phyloP scores from a whole-genome alignment of 2,113 vertebrate genomes.

The Equus przewalskii region DNA sequence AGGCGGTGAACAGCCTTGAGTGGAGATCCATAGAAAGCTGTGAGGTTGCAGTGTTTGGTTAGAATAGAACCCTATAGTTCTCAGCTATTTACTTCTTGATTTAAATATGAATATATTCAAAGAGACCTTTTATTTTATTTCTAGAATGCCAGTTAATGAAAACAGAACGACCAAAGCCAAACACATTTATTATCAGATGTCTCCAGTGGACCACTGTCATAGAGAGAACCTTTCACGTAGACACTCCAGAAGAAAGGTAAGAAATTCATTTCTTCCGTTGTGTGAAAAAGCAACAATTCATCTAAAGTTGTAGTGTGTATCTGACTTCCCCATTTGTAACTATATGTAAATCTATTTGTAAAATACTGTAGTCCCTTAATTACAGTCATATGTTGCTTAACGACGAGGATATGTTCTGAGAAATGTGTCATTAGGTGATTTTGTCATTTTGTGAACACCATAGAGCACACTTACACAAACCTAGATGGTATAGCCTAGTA shows the following conservation, averaged over 20 bases:
- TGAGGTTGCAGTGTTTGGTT: neutral
- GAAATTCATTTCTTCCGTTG: slow-evolving; percentile 56
- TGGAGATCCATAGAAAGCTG: neutral
- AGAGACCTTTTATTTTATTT: slow-evolving; percentile 80
- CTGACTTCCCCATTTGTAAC: slow-evolving; percentile 3
- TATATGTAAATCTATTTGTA: neutral
- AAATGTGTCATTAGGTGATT: too few relatives aligned
- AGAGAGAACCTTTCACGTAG: slow-evolving; percentile 98
- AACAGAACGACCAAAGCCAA: slow-evolving; percentile 98
- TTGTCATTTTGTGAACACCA: too few relatives aligned
- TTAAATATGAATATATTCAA: slow-evolving; percentile 59
- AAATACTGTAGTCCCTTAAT: neutral
- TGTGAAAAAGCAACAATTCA: neutral
- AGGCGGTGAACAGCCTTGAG: neutral
- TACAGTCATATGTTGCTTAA: neutral
- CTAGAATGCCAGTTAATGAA: slow-evolving; percentile 99
- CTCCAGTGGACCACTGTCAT: slow-evolving; percentile 99
- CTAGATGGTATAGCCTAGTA: too few relatives aligned
- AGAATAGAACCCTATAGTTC: neutral
- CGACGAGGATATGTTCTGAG: too few relatives aligned
- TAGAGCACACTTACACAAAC: too few relatives aligned
- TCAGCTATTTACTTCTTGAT: neutral
- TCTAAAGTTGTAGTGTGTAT: neutral
- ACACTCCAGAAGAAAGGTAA: slow-evolving; percentile 97
- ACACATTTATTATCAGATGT: slow-evolving; percentile 99